Base-by-base conservation (phyloP, 2,797 vertebrate genomes). In the Myotis daubentonii region DNA sequence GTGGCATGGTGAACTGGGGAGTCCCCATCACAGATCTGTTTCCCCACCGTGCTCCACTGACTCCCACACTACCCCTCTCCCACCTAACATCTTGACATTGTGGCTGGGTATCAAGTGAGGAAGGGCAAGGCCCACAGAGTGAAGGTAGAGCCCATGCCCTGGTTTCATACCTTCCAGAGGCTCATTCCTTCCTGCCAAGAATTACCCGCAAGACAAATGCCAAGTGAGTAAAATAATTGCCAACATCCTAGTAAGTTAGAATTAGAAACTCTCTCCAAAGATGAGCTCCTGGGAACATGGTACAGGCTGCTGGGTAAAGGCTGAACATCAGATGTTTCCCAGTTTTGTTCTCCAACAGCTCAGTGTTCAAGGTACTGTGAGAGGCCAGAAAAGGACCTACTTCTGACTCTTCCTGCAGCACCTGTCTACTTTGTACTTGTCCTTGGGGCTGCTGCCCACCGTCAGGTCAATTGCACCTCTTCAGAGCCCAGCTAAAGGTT, bases 211-310 rank as follows among this genome's bases (percentile, higher is more conserved):
- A 81, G 79, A 75, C 55, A 91, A 91, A 65, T 53, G 78, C 38
- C 91, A 82, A 72, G 81, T 72, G 81, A 82, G 44, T 79, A 23
- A 60, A 82, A 87, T 41, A 62, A 53, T 13, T n/a, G 49, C 20
- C 76, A 87, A 96, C 93, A 80, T 80, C 65, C 68, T 33, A 90
- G 3, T 89, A 81, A 94, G 72, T 93, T 93, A 89, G 82, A 90
- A 47, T 78, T 55, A 47, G 89, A 86, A 49, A 88, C 71, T 17
- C 33, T 91, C 41, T 87, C 93, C 60, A 71, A 92, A 91, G 68
- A 74, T 41, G 49, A 94, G 60, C 75, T 86, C 62, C 60, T 36
- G 41, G 44, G 74, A 49, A 72, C 25, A 41, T 10, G 85, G 17
- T 11, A 28, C 30, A 47, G 33, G 38, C 76, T 71, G 12, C 53